Evolutionary conservation across 2,797 vertebrate genomes (phyloP), one percentile per base, ranked within the genome.

Genomic region (Agapornis canus): DNA sequence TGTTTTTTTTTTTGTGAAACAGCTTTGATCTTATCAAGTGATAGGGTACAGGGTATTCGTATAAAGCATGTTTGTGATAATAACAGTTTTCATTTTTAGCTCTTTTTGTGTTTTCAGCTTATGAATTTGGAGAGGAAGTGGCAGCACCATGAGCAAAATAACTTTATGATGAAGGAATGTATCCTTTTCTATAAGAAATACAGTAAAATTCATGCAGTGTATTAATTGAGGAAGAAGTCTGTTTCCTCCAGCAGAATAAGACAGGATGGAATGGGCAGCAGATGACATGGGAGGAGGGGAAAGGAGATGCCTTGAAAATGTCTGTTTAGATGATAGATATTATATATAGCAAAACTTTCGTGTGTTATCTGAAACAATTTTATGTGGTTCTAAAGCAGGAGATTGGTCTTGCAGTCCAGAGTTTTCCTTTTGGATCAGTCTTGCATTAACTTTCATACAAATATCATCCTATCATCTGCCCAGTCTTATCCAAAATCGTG

Each of bases 91-190:
- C 15, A 59, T 40, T 96, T 89, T 90, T 82, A 61, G 6, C 75
- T 88, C 35, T 69, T 83, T 85, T 95, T 97, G 11, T 97, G 83
- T 90, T 97, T 97, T 85, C 93, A 99, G 99, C 98, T 99, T 95
- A 98, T 98, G 71, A 99, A 99, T 98, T 97, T 99, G 98, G 99
- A 99, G 96, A 98, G 98, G 97, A 99, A 99, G 86, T 99, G 99
- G 99, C 99, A 99, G 84, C 99, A 99, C 91, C 97, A 98, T 95
- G 99, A 99, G 91, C 99, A 99, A 98, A 99, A 99, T 98, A 99
- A 99, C 97, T 99, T 99, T 90, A 98, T 99, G 70, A 99, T 99
- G 99, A 99, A 99, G 97, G 99, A 99, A 95, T 99, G 99, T 99
- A 99, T 99, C 99, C 99, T 99, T 98, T 95, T 95, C 73, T 92